A percentile compares a stretch with the other conserved stretches of the same genome.
Evolutionary conservation across 2,113 vertebrate species (phyloP).

Genomic region (Tor tambroides): DNA sequence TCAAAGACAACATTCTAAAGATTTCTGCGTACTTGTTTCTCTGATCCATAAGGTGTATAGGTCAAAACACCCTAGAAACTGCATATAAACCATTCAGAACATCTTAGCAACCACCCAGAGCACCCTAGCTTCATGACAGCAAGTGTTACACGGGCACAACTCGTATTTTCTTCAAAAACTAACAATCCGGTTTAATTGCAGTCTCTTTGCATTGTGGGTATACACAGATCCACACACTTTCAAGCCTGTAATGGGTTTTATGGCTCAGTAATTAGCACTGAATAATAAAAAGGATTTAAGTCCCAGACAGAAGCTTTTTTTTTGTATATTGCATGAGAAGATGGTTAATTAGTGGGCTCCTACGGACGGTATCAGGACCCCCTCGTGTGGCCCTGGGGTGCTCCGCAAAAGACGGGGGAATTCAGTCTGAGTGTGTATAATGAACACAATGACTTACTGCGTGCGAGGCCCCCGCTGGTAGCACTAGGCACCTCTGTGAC

Average conservation of each 20-base stretch:
- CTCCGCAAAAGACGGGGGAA: background rate
- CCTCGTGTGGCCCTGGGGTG: background rate
- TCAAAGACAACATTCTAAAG: too few relatives aligned
- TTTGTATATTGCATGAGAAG: background rate
- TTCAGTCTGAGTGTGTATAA: conserved; percentile 16
- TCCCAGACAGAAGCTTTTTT: conserved; percentile 17
- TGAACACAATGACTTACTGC: background rate
- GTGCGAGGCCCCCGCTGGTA: background rate
- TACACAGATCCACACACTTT: background rate
- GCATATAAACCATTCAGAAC: background rate
- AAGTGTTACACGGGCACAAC: background rate
- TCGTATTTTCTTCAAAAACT: background rate
- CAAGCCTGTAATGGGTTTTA: conserved; percentile 22
- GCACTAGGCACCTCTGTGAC: conserved; percentile 41
- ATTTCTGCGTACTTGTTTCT: too few relatives aligned
- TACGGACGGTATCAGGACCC: background rate
- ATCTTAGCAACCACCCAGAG: background rate
- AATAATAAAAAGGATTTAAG: conserved; percentile 6
- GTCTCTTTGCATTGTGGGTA: background rate
- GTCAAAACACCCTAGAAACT: background rate
- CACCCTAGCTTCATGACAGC: background rate
- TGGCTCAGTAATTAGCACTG: conserved; percentile 31
- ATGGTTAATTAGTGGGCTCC: conserved; percentile 7
- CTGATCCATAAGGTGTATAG: too few relatives aligned
- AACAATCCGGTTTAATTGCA: background rate